Base-by-base conservation (phyloP, 2,797 vertebrate species). In the Kryptopterus vitreolus region DNA sequence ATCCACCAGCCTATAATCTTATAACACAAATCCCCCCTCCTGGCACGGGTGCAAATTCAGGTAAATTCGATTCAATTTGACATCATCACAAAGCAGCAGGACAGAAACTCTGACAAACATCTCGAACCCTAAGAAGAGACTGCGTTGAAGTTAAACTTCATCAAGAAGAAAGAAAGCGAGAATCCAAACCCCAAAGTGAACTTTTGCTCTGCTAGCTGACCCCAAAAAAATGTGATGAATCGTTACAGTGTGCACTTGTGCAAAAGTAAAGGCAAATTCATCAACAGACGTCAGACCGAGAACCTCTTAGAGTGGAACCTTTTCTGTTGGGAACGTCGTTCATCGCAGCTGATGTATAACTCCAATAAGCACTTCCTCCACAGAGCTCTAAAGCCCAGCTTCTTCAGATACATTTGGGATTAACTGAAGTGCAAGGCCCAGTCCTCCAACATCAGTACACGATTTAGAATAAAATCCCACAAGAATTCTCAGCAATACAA, bases 401-500 rank as follows among this genome's bases (percentile, higher is more conserved):
- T 58, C 22, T 58, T 58, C n/a, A 43, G 31, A 33, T 74, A 74
- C 71, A 24, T 74, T 74, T 58, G 71, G 53, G 33, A 74, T 74
- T 74, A 58, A 74, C 6, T 43, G 31, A 15, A 74, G 15, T 26
- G 22, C n/a, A 58, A 43, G 22, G 6, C 35, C 33, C 4, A 74
- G 71, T 58, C 71, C 24, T 16, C 12, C 22, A 58, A 43, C 31
- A 10, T 57, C 53, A 24, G 15, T 57, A 15, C 20, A 6, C 58
- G 53, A 58, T 18, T 55, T 7, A 8, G 70, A 57, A 73, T n/a
- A 52, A 73, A 57, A 73, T 22, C 31, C 46, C 29, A 4, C 16
- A 50, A 70, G 26, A 20, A 50, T 70, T 52, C 18, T 7, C 66
- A 18, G 66, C 26, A 9, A 2, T 24, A 29, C n/a, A n/a, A n/a